Evolutionary conservation across 2,888 invertebrate species (phyloP), one percentile per base, ranked within the genome.

Genomic region (Drosophila birchii): DNA sequence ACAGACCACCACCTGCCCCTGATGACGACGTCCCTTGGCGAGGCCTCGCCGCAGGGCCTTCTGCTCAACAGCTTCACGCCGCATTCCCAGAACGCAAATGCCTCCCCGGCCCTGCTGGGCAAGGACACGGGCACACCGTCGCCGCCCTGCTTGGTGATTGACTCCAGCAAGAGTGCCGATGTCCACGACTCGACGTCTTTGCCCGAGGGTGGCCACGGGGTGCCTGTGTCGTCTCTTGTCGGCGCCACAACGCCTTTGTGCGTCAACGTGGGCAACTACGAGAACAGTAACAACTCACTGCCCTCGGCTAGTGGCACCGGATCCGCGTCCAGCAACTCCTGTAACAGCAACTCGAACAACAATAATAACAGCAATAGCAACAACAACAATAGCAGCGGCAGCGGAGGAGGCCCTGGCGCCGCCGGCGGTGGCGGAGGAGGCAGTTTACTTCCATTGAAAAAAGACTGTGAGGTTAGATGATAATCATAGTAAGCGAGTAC

Each of bases 391-490:
- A 86, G 76, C 36, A 82, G 45, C 26, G 45, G 26, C 9, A 45
- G 45, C 45, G 79, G 75, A 71, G 78, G 71, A 66, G 72, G 70
- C 72, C 76, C 64, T 64, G 78, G 69, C 63, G 64, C 70, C 64
- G 66, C 76, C 74, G 70, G 76, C 66, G 79, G 81, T 74, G 73
- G 76, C 68, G 79, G 82, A 60, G 76, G 81, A 74, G 83, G 91
- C 80, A 84, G 88, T 78, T 88, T 92, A 89, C 94, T 95, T 91
- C 94, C 95, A 91, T 94, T 95, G 89, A 95, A 95, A 92, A 96
- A 96, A 94, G 96, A 96, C 94, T 96, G 96, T 93, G 96, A 96
- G 94, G 96, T 96, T 94, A 96, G 96, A 95, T 96, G 96, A 97
- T 96, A 95, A 92, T 91, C 82, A 84, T 80, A 76, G 70, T 45